A percentile compares a stretch with the other conserved stretches of the same genome.
Evolutionary conservation across 2,113 vertebrate species (phyloP).

Genomic region (Chionodraco myersi): DNA sequence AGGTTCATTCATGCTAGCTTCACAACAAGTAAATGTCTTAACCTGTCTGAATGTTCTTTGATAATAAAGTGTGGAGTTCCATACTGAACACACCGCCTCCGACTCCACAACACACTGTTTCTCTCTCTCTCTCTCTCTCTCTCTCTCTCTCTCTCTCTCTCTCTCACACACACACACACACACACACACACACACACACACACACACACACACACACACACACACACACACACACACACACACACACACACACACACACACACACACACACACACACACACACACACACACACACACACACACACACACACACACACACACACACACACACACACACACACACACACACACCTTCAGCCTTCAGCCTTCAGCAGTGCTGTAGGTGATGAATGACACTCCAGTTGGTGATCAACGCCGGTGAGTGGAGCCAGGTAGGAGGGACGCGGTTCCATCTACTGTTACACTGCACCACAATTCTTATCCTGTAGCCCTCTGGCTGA

Average conservation of each 20-base stretch:
- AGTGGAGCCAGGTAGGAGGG: conserved; percentile 59
- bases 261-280: conserved; percentile 12
- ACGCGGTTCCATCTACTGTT: conserved; percentile 56
- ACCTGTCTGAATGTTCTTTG: too few species aligned
- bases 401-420: conserved; percentile 80
- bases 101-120: too few species aligned
- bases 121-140: too few species aligned
- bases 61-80: too few species aligned
- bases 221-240: not conserved
- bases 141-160: too few species aligned
- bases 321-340: conserved; percentile 13
- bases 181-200: too few species aligned
- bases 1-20: too few species aligned
- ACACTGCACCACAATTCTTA: conserved; percentile 51
- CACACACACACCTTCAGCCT: conserved; percentile 23
- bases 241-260: too few species aligned
- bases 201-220: too few species aligned
- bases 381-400: conserved; percentile 79
- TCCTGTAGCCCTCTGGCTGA: conserved; percentile 56
- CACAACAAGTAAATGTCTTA: too few species aligned
- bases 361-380: conserved; percentile 66
- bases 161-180: too few species aligned
- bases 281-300: conserved; percentile 19
- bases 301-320: conserved; percentile 9
- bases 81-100: too few species aligned